phyloP scores from a whole-genome alignment of 2,888 invertebrate genomes.

The Synergus laeviventris region DNA sequence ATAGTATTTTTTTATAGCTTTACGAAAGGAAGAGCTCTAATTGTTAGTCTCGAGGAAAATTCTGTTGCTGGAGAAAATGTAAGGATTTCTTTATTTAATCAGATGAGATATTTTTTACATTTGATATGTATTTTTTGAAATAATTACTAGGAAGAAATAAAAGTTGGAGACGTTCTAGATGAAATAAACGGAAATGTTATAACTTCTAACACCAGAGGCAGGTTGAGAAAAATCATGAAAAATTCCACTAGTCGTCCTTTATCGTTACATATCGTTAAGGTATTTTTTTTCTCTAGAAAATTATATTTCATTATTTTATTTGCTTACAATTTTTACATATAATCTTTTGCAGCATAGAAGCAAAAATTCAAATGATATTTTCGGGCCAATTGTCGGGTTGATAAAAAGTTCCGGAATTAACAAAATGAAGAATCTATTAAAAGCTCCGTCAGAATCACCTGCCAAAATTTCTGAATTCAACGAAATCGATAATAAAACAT shows the following conservation, averaged over 20 bases:
- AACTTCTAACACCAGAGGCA: constrained; percentile 76
- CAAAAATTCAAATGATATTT: constrained; percentile 73
- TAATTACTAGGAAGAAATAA: constrained; percentile 78
- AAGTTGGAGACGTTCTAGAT: constrained; percentile 81
- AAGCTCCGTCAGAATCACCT: constrained; percentile 52
- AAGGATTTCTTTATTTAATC: constrained; percentile 66
- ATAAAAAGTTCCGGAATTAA: constrained; percentile 68
- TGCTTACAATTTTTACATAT: neutral
- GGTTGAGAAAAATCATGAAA: constrained; percentile 77
- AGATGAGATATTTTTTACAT: neutral
- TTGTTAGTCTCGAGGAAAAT: constrained; percentile 79
- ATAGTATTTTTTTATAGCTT: constrained; percentile 76
- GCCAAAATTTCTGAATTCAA: constrained; percentile 38
- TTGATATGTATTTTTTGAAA: neutral
- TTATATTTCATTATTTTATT: neutral
- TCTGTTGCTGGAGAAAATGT: constrained; percentile 83
- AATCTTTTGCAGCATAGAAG: constrained; percentile 67
- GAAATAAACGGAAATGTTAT: constrained; percentile 80
- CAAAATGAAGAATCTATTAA: constrained; percentile 60
- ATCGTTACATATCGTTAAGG: constrained; percentile 78
- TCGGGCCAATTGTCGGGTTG: constrained; percentile 76
- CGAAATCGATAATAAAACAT: constrained; percentile 41
- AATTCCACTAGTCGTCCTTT: constrained; percentile 77
- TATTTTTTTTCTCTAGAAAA: constrained; percentile 57
- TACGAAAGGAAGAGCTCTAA: constrained; percentile 79